These are phyloP conservation scores for Alligator mississippiensis DNA, from an alignment of 2,113 vertebrate genomes.

Conservation along the genomic window DNA sequence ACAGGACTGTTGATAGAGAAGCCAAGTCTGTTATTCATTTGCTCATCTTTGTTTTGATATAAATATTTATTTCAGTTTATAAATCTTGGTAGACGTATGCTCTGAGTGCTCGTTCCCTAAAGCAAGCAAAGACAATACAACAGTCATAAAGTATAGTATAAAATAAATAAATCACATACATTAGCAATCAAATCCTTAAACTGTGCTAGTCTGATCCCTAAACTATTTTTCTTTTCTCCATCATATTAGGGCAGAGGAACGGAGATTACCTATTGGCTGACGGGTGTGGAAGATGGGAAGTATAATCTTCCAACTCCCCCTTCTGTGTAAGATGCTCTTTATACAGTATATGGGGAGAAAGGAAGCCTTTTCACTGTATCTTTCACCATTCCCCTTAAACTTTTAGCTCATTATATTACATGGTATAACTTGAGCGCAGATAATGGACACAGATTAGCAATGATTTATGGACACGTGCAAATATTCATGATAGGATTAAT, in stretches of 20 bases:
- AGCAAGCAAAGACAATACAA: not conserved
- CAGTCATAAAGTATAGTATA: not conserved
- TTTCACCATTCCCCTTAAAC: not conserved
- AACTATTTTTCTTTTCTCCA: slow-evolving; percentile 35
- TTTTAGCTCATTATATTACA: not conserved
- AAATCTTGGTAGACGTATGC: not conserved
- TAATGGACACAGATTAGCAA: not conserved
- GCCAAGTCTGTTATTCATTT: slow-evolving; percentile 5
- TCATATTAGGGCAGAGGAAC: slow-evolving; percentile 91
- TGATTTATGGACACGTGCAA: not conserved
- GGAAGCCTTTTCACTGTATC: not conserved
- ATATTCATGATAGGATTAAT: not conserved
- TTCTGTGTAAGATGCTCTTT: slow-evolving; percentile 86
- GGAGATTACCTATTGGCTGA: slow-evolving; percentile 96
- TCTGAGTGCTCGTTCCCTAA: not conserved
- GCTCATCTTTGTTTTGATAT: not conserved
- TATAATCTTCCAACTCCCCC: slow-evolving; percentile 92
- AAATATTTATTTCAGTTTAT: slow-evolving; percentile 3
- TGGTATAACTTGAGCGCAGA: not conserved
- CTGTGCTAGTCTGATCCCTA: not conserved
- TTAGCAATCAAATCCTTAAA: slow-evolving; percentile 18
- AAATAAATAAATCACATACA: slow-evolving; percentile 23
- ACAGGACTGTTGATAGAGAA: not conserved
- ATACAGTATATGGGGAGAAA: not conserved
- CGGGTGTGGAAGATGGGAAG: slow-evolving; percentile 85